Base-by-base conservation (phyloP, 2,113 vertebrate genomes). In the Cryptomyrus ogoouensis region DNA sequence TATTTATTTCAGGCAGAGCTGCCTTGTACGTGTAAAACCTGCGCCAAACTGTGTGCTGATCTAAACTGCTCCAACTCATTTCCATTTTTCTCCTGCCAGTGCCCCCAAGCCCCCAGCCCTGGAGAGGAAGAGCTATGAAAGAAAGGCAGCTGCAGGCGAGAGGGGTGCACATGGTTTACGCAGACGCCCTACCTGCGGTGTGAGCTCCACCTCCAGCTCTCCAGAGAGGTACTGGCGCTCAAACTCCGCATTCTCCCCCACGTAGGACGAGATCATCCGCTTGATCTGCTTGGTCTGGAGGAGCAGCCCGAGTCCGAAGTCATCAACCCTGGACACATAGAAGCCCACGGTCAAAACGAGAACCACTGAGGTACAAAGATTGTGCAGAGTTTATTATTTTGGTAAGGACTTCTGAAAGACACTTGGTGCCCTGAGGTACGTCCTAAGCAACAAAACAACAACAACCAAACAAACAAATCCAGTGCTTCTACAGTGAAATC, bases 171-270 rank as follows among this genome's bases (percentile, higher is more conserved):
- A 5, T 86, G 56, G 24, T 39, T 1, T 13, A 6, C 21, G 52
- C 35, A 10, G 2, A 39, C 17, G 49, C 17, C 95, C 93, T 92
- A 99, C 98, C 97, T 99, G 98, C 1, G 98, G 98, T 0, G 98
- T 98, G 77, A 99, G 95, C 91, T 99, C 98, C 90, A 99, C 98
- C 95, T 99, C 98, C 92, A 99, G 93, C 94, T 99, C 98, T 2
- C 98, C 98, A 4, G 96, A 87, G 35, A 99, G 96, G 94, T 97
- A 99, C 87, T 99, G 98, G 2, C 98, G 96, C 92, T 99, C 98
- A 95, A 99, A 99, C 93, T 99, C 98, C 39, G 95, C 97, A 0
- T 99, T 99, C 94, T 99, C 98, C 88, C 98, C 98, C n/a, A 99
- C 98, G 0, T 99, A 99, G 0, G 98, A 99, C 0, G 98, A 97